Percentiles rank a stretch among this genome's conserved stretches.
Conservation (phyloP, 2,797 vertebrate genomes). For the Artibeus lituratus region DNA sequence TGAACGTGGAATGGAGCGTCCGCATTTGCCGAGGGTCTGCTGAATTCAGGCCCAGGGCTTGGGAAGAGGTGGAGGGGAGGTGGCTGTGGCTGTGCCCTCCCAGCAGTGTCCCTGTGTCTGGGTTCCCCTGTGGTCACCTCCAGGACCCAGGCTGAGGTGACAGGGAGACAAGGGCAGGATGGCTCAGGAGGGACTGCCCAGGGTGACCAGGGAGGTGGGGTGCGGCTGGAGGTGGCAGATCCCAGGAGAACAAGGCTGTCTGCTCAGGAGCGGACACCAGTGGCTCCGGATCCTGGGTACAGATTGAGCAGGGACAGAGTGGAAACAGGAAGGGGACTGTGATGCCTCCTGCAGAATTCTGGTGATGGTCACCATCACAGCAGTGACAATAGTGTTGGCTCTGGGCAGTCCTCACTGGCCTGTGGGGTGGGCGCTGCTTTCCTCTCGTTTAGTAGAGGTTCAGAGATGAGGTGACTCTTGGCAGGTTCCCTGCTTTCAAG, state of each 20-base stretch:
- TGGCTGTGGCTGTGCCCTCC: not conserved
- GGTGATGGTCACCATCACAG: not conserved
- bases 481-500: not conserved
- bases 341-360: not conserved
- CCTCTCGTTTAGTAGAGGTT: not conserved
- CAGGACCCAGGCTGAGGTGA: not conserved
- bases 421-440: not conserved
- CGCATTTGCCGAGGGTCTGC: not conserved
- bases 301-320: not conserved
- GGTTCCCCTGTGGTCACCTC: not conserved
- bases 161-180: not conserved
- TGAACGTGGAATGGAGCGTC: not conserved
- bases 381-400: not conserved
- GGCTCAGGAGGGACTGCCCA: not conserved
- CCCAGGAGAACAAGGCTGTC: not conserved
- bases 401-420: not conserved
- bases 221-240: not conserved
- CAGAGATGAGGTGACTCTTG: not conserved
- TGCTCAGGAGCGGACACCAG: not conserved
- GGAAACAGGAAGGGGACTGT: not conserved
- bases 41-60: not conserved
- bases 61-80: not conserved
- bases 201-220: not conserved
- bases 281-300: not conserved
- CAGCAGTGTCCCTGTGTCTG: not conserved